phyloP scores from a whole-genome alignment of 64 coral and sea anemone species.

The Porites lutea region DNA sequence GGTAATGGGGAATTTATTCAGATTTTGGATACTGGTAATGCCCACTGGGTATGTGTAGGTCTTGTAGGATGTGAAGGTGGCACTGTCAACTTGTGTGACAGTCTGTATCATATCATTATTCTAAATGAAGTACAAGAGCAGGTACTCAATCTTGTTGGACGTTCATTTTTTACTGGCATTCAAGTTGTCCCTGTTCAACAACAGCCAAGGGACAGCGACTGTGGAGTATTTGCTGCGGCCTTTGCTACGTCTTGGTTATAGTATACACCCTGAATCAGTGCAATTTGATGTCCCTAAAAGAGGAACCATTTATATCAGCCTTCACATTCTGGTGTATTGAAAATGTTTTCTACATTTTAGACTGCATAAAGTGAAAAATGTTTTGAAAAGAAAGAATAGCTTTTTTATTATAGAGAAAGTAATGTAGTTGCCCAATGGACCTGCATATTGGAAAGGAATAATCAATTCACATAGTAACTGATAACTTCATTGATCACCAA shows the following conservation, averaged over 20 bases:
- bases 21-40: constrained; percentile 46
- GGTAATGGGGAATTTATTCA: constrained; percentile 42
- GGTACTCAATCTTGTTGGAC: constrained; percentile 37
- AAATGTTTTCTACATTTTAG: constrained; percentile 25
- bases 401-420: too few species aligned
- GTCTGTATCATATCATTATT: constrained; percentile 21
- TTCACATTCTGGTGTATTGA: constrained; percentile 5
- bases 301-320: constrained; percentile 29
- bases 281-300: constrained; percentile 54
- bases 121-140: constrained; percentile 40
- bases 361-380: too few species aligned
- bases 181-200: constrained; percentile 52
- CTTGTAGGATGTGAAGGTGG: neutral
- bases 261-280: constrained; percentile 17
- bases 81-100: constrained; percentile 1
- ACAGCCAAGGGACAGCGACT: constrained; percentile 21
- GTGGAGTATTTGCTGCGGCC: constrained; percentile 43
- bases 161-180: constrained; percentile 32
- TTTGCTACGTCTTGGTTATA: constrained; percentile 37
- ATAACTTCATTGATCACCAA: too few species aligned
- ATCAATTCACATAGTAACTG: too few species aligned
- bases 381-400: too few species aligned
- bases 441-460: too few species aligned
- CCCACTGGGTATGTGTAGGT: constrained; percentile 26
- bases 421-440: too few species aligned